Evolutionary conservation across 2,113 vertebrate genomes (phyloP).

Genomic region (Apteryx owenii): DNA sequence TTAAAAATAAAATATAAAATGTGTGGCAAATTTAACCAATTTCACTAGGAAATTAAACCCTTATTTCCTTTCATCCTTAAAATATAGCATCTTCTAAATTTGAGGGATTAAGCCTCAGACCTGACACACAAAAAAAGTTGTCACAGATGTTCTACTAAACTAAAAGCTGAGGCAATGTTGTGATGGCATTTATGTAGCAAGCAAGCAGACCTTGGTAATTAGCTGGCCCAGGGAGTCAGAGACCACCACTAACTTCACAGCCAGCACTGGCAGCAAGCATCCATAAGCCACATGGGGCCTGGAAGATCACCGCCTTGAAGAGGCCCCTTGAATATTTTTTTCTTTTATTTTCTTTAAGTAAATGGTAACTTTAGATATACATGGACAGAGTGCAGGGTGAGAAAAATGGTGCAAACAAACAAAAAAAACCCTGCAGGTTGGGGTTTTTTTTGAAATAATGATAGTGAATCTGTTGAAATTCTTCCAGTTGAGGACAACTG

Average conservation of each 20-base stretch:
- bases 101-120: background rate
- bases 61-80: background rate
- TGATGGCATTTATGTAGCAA: accelerated
- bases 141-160: background rate
- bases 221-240: background rate
- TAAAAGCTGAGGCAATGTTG: background rate
- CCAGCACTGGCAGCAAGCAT: background rate
- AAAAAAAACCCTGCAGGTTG: accelerated
- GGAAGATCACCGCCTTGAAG: background rate
- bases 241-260: background rate
- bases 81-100: background rate
- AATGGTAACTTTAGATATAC: background rate
- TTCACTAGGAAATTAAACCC: background rate
- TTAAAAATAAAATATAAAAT: background rate
- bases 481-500: background rate
- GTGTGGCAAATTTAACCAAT: background rate
- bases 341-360: background rate
- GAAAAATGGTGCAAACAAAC: background rate
- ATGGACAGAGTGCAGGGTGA: accelerated
- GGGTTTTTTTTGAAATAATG: background rate
- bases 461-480: background rate
- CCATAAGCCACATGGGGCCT: background rate
- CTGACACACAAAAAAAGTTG: background rate
- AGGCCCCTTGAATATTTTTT: background rate
- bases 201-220: background rate